Conservation (phyloP, 2,888 invertebrate genomes). For the Eurytoma californica region DNA sequence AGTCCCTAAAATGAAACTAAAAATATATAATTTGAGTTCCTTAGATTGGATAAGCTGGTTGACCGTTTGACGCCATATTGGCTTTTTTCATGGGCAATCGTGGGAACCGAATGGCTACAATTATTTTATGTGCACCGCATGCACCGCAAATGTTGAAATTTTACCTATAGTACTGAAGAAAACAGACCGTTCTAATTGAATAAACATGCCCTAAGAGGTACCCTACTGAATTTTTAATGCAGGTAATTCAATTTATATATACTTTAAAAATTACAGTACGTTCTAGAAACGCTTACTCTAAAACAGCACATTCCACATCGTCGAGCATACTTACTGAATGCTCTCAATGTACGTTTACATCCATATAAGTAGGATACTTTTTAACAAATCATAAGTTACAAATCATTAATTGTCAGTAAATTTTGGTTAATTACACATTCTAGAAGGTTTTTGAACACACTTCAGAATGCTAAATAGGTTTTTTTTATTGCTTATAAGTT, state of each 20-base stretch:
- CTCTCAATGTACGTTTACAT: neutral
- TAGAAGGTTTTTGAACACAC: too few relatives aligned
- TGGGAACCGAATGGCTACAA: conserved; percentile 4
- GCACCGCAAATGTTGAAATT: neutral
- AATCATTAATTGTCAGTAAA: too few relatives aligned
- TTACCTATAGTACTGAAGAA: neutral
- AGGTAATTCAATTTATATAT: conserved; percentile 26
- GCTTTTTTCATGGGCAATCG: conserved; percentile 24
- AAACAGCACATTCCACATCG: neutral
- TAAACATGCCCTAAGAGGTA: conserved; percentile 26
- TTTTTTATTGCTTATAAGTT: neutral
- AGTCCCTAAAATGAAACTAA: neutral
- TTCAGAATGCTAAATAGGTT: neutral
- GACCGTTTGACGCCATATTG: conserved; percentile 31
- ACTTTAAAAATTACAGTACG: neutral
- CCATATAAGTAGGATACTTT: neutral
- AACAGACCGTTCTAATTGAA: neutral
- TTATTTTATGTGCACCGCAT: conserved; percentile 18
- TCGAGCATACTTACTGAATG: neutral
- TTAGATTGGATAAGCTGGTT: neutral
- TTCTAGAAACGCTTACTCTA: neutral
- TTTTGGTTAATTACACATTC: too few relatives aligned
- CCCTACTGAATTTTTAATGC: neutral
- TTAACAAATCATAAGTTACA: too few relatives aligned
- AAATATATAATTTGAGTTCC: neutral